Base-by-base conservation (phyloP, 2,888 invertebrate species). In the Sipunculus nudus region DNA sequence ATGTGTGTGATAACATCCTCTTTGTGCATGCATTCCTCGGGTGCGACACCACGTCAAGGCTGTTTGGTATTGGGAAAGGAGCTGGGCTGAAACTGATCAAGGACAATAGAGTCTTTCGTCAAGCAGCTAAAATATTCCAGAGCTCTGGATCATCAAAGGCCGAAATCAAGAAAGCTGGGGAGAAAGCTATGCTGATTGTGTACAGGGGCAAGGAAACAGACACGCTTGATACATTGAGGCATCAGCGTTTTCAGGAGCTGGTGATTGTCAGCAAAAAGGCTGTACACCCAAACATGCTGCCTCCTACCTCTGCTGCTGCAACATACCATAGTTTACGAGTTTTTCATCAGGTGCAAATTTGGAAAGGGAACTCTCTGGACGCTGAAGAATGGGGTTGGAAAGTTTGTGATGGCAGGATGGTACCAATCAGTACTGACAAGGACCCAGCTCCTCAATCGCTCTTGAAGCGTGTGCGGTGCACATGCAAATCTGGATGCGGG, bases 251-350 rank as follows among this genome's bases (percentile, higher is more conserved):
- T 47, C 45, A 61, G 4, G 29, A 40, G 21, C 57, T 70, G 31
- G 70, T 48, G 4, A 23, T 29, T 35, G n/a, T 29, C 4, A 64
- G 63, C n/a, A 40, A 21, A 2, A 65, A 48, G 32, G 38, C 19
- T 58, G 59, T 72, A 1, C 57, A 71, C n/a, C 57, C 63, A 6
- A 59, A 70, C 6, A 53, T 48, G 10, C 32, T 71, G 5, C 74
- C 72, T 25, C 71, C 73, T 32, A 72, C 73, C n/a, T 45, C 67
- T 41, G 61, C 57, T 48, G 63, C 73, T 28, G 63, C 68, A 8
- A 57, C 49, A 23, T 62, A 60, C 23, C 73, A 75, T 55, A 48
- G 53, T 39, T n/a, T 57, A 2, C 31, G 73, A 31, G 65, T 61
- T 10, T 71, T 66, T 55, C 47, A 48, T 28, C 74, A 72, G 59